These are phyloP conservation scores for Ridgeia piscesae DNA, from an alignment of 1,140 invertebrate species.

Conservation along the genomic window DNA sequence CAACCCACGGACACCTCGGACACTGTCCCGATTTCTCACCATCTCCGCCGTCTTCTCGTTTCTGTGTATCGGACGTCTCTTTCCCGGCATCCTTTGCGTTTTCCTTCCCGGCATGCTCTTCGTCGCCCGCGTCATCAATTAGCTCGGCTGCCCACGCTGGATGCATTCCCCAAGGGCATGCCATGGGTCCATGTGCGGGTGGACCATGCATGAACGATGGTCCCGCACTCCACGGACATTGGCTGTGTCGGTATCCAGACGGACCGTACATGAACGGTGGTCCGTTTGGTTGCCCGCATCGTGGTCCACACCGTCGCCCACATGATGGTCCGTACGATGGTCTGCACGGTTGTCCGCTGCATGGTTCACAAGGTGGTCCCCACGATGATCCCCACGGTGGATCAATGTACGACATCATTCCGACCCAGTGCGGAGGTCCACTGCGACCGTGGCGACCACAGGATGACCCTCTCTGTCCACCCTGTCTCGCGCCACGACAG, in stretches of 20 bases:
- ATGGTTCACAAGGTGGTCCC: not conserved
- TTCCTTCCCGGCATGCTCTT: not conserved
- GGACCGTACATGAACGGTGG: not conserved
- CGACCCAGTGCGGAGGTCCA: not conserved
- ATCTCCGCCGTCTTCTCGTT: no score
- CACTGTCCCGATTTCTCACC: not conserved
- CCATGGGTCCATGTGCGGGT: not conserved
- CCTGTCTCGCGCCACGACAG: no score
- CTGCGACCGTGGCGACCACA: not conserved
- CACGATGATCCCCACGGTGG: not conserved
- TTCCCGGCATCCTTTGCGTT: not conserved
- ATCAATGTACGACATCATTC: not conserved
- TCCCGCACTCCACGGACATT: not conserved
- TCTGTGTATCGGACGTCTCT: not conserved
- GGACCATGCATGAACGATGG: not conserved
- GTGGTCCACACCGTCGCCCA: no score
- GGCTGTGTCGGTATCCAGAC: not conserved
- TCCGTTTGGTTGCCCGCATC: not conserved
- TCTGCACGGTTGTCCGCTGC: not conserved
- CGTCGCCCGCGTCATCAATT: not conserved
- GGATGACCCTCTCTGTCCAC: no score
- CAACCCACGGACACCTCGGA: not conserved
- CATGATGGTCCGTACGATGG: not conserved
- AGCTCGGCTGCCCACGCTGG: no score
- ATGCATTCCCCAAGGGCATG: no score